A percentile compares a stretch with the other conserved stretches of the same genome.
phyloP scores from a whole-genome alignment of 2,888 invertebrate genomes.

The Julus scanicus region DNA sequence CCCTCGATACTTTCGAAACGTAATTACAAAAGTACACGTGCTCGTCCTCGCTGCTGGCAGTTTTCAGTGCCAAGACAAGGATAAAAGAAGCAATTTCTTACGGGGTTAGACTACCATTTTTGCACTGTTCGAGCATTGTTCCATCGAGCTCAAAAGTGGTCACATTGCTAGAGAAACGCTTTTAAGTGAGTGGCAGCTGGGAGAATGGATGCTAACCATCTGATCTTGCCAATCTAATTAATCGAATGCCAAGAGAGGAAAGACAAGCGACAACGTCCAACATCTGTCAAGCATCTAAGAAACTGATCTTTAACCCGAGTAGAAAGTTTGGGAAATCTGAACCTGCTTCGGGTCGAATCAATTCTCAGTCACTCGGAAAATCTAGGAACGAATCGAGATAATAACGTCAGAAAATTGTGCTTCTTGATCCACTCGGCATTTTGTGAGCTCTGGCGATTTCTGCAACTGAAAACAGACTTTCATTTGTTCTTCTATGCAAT shows the following conservation, averaged over 20 bases:
- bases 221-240: conserved; percentile 42
- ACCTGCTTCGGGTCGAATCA: background rate
- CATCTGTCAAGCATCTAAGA: background rate
- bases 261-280: conserved; percentile 38
- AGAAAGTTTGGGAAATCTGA: background rate
- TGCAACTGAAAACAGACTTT: too few relatives aligned
- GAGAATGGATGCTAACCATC: background rate
- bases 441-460: too few relatives aligned
- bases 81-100: background rate
- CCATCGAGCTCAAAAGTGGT: background rate
- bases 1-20: background rate
- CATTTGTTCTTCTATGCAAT: too few relatives aligned
- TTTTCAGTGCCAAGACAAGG: background rate
- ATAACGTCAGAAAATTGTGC: background rate
- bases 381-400: background rate
- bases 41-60: background rate
- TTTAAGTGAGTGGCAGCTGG: conserved; percentile 37
- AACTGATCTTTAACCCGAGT: background rate
- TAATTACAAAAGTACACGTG: conserved; percentile 42
- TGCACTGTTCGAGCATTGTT: background rate
- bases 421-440: too few relatives aligned
- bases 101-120: background rate
- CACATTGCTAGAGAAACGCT: background rate
- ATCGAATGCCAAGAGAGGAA: conserved; percentile 37
- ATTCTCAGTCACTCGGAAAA: conserved; percentile 25